A percentile compares a stretch with the other conserved stretches of the same genome.
These are phyloP conservation scores for Lordiphosa mommai DNA, from an alignment of 1,140 invertebrate species.

Conservation along the genomic window DNA sequence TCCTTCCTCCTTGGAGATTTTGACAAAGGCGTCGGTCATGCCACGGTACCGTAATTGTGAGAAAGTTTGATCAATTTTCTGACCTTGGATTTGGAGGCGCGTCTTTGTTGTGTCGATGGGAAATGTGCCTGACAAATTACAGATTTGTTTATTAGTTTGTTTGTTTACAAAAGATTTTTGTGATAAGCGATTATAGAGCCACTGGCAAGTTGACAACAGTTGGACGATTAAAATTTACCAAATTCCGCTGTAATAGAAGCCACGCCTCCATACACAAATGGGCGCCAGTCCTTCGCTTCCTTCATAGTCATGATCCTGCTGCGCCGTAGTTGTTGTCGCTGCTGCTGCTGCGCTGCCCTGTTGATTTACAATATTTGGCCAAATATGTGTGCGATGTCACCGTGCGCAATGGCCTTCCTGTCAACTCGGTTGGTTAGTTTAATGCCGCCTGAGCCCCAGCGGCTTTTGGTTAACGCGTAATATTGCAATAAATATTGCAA, in stretches of 20 bases:
- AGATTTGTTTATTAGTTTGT: slow-evolving; percentile 45
- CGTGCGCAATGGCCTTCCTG: background rate
- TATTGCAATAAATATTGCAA: background rate
- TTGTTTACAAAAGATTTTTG: slow-evolving; percentile 11
- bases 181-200: slow-evolving; percentile 3
- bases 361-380: slow-evolving; percentile 27
- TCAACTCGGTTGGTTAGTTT: background rate
- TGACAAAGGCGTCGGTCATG: slow-evolving; percentile 93
- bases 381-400: too few relatives aligned
- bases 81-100: slow-evolving; percentile 96
- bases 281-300: slow-evolving; percentile 85
- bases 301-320: slow-evolving; percentile 33
- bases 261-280: slow-evolving; percentile 95
- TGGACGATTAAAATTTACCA: slow-evolving; percentile 82
- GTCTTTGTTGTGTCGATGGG: slow-evolving; percentile 98
- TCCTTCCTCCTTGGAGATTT: slow-evolving; percentile 92
- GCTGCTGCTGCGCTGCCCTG: slow-evolving; percentile 61
- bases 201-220: background rate
- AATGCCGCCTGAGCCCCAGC: background rate
- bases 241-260: slow-evolving; percentile 96
- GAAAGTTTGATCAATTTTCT: slow-evolving; percentile 89
- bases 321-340: slow-evolving; percentile 78
- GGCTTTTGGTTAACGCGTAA: background rate
- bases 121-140: slow-evolving; percentile 91
- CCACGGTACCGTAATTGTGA: slow-evolving; percentile 91